phyloP scores from a whole-genome alignment of 2,113 vertebrate genomes.

The Ictidomys tridecemlineatus region DNA sequence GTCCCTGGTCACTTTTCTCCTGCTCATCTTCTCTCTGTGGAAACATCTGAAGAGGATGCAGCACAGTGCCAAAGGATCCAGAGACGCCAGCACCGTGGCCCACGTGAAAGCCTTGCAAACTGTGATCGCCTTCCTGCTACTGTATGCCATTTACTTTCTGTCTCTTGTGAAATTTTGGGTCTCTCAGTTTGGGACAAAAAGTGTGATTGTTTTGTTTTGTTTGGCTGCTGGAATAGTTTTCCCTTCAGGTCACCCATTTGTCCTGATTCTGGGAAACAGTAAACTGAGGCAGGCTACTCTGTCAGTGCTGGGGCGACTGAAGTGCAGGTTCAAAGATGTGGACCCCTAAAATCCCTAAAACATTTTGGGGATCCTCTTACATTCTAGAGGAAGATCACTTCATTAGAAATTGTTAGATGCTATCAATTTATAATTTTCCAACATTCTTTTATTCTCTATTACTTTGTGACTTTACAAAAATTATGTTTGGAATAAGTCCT shows the following conservation, averaged over 20 bases:
- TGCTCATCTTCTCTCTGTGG: conserved; percentile 10
- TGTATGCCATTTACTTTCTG: background rate
- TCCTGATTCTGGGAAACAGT: background rate
- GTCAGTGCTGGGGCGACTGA: background rate
- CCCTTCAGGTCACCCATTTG: background rate
- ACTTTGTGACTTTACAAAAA: background rate
- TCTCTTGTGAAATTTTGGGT: background rate
- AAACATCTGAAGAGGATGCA: background rate
- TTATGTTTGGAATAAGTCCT: background rate
- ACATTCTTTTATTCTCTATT: background rate
- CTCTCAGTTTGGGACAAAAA: fast-evolving
- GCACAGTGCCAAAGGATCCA: background rate
- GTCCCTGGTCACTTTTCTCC: background rate
- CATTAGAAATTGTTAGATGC: background rate
- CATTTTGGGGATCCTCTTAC: background rate
- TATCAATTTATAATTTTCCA: background rate
- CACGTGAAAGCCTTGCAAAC: background rate
- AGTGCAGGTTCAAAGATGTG: background rate
- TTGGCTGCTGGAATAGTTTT: fast-evolving
- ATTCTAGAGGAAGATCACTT: background rate
- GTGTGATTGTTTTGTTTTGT: fast-evolving
- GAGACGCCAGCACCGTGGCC: background rate
- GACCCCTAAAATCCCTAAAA: too few species aligned
- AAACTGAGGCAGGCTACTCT: conserved; percentile 19
- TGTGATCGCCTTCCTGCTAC: background rate